Base-by-base conservation (phyloP, 1,140 invertebrate genomes). In the Panagrolaimus sp. region DNA sequence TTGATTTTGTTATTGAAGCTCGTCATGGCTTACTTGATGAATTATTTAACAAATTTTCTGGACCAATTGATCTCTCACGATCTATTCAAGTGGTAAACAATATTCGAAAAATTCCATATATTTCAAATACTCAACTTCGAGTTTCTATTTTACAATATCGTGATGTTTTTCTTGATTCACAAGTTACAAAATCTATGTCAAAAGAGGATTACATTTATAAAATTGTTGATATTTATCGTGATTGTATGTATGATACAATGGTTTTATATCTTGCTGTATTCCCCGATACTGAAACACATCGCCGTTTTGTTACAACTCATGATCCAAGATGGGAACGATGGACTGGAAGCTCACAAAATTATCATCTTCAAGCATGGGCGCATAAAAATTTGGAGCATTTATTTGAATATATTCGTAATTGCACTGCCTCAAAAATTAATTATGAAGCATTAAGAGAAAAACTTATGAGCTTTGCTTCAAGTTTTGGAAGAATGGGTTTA, bases 221-320 rank as follows among this genome's bases (percentile, higher is more conserved):
- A 53, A 67, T 78, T 1, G 82, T 81, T 53, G 81, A 81, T 27
- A 65, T 80, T 23, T 81, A 82, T 66, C 57, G 81, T 45, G 78
- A 82, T 44, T 79, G 81, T 64, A 81, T 81, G 79, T 82, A 81
- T 57, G 79, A 81, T 57, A 81, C 79, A 9, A 82, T 81, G 46
- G 82, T 81, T 13, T 70, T 81, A 9, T 81, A 82, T 67, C 71
- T 83, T 16, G 82, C 79, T 16, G 79, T 81, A n/a, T 81, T 81
- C 44, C 79, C 79, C 5, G 78, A 83, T 46, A 69, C 70, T 9
- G 81, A 81, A 46, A 63, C 78, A 20, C 65, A 67, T 25, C 68
- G 70, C 43, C 43, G 71, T 66, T 57, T 69, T 27, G 51, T 62
- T 7, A 57, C 51, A 9, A 25, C 67, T 25, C 70, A 81, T 9